phyloP scores from a whole-genome alignment of 2,113 vertebrate species.

The Nettapus auritus region DNA sequence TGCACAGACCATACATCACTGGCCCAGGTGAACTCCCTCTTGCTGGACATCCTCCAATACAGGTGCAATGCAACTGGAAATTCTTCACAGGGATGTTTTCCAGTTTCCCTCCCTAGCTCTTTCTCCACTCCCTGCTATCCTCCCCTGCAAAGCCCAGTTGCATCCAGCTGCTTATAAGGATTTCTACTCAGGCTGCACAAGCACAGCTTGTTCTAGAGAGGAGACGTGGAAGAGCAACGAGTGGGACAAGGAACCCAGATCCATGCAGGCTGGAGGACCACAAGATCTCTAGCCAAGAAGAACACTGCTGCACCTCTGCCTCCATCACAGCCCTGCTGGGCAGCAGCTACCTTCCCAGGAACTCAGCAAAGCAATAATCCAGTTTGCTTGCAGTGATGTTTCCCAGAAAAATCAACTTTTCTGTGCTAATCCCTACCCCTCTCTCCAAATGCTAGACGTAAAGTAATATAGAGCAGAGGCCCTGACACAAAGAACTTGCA shows the following conservation, averaged over 20 bases:
- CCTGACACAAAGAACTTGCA: constrained; percentile 35
- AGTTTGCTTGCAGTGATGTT: neutral
- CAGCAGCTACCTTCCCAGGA: neutral
- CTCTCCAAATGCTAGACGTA: constrained; percentile 8
- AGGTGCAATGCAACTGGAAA: constrained; percentile 2
- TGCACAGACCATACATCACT: neutral
- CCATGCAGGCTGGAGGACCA: neutral
- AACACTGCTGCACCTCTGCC: neutral
- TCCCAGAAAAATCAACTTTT: constrained; percentile 47
- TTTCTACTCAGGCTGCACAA: neutral
- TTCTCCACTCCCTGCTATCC: neutral
- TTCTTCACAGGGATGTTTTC: neutral
- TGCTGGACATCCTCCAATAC: neutral
- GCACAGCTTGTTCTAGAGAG: neutral
- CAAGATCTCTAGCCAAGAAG: neutral
- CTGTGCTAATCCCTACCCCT: neutral
- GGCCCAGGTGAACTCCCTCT: neutral
- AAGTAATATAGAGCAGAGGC: neutral
- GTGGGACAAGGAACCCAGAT: neutral
- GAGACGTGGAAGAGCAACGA: neutral
- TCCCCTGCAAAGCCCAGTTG: neutral
- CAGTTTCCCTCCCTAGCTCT: neutral
- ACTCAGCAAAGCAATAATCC: constrained; percentile 16
- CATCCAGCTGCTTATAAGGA: neutral
- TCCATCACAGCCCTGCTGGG: neutral